Evolutionary conservation across 2,113 vertebrate species (phyloP).

Genomic region (Dasypus novemcinctus): DNA sequence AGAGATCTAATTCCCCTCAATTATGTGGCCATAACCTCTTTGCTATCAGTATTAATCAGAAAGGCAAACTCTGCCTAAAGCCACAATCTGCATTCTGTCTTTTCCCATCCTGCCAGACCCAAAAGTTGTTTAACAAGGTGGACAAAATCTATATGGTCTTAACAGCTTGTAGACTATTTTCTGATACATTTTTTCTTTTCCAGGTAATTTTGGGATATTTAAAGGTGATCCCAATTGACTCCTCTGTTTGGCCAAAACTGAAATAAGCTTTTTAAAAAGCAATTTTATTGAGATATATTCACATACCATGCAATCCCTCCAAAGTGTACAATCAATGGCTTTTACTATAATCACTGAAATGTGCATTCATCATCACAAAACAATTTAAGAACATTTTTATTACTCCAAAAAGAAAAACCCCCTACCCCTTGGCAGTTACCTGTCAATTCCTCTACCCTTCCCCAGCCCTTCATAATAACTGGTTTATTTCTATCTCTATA

Average conservation of each 20-base stretch:
- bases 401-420: too few species aligned
- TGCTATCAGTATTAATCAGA: neutral
- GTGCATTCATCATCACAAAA: too few species aligned
- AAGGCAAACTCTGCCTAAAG: neutral
- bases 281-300: too few species aligned
- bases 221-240: neutral
- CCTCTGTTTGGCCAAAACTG: neutral
- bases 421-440: too few species aligned
- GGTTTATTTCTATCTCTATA: too few species aligned
- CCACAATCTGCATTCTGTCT: neutral
- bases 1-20: neutral
- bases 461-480: too few species aligned
- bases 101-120: neutral
- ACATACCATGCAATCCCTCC: too few species aligned
- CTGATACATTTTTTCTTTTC: neutral
- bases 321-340: too few species aligned
- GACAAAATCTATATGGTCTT: neutral
- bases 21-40: neutral
- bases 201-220: neutral
- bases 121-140: neutral
- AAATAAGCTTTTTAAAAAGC: neutral
- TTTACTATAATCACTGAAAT: too few species aligned
- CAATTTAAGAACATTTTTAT: too few species aligned
- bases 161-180: neutral
- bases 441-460: too few species aligned